Conservation (phyloP, 2,888 invertebrate genomes). For the Drosophila multiciliata region DNA sequence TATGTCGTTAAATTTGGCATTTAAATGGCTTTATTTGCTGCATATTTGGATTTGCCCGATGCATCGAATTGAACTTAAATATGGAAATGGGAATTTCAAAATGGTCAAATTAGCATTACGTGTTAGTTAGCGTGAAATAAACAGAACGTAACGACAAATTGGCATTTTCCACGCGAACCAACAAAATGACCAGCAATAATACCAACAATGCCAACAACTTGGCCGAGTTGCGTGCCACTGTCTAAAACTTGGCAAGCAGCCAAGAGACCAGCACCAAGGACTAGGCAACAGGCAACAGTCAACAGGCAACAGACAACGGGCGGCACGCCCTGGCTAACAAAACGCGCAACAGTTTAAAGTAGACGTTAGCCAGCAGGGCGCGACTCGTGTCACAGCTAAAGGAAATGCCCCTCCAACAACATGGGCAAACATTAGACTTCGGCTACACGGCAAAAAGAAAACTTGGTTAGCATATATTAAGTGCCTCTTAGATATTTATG, state of each 20-base stretch:
- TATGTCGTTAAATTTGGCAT: constrained; percentile 23
- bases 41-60: constrained; percentile 17
- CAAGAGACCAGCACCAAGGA: constrained; percentile 1
- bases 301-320: constrained; percentile 18
- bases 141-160: constrained; percentile 29
- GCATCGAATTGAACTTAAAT: constrained; percentile 18
- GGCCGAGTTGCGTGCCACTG: constrained; percentile 37
- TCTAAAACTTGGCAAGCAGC: constrained; percentile 59
- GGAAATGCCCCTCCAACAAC: constrained; percentile 38
- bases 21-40: constrained; percentile 11
- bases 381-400: constrained; percentile 35
- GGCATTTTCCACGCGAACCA: constrained; percentile 46
- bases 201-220: constrained; percentile 24
- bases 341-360: constrained; percentile 74
- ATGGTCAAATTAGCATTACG: constrained; percentile 49
- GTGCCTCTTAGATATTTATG: not conserved
- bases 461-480: not conserved
- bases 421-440: constrained; percentile 45
- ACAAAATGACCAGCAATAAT: constrained; percentile 4
- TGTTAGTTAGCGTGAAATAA: constrained; percentile 18
- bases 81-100: constrained; percentile 19
- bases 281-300: not conserved
- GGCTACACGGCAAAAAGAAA: not conserved
- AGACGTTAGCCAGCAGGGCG: constrained; percentile 54
- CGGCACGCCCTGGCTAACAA: constrained; percentile 60